Evolutionary conservation across 2,888 invertebrate species (phyloP), one percentile per base, ranked within the genome.

Genomic region (Caenorhabditis imperialis): DNA sequence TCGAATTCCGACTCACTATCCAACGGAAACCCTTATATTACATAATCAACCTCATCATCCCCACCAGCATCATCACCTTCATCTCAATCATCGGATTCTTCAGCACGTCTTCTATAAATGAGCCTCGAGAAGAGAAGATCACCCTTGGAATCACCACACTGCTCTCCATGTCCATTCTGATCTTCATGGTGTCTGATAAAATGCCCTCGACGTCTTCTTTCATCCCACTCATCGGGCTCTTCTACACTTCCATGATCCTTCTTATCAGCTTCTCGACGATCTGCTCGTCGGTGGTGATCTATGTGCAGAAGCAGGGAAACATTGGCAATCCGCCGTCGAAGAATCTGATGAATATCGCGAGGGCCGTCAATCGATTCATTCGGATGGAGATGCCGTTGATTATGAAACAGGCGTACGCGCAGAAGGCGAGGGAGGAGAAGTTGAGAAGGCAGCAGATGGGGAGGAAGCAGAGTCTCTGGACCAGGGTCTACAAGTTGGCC

Each of bases 141-240:
- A 83, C 83, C 5, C 75, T 85, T 22, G 85, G 85, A 10, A 85
- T 86, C 51, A 86, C 86, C 3, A 86, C 86, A 1, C 69, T 85
- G 1, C 75, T 81, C 12, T 78, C 89, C 4, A 89, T 89, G 84
- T 89, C 89, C 1, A 89, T 90, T 61, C 88, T 90, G 70, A 89
- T 90, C 86, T 86, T 90, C 63, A 87, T 89, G 65, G 81, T 81
- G 0, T 75, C 77, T 14, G 81, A 81, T 70, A 89, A 88, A 61
- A 89, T 89, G 89, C 90, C 90, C 0, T 88, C 89, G 4, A 90
- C 90, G 0, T 89, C 89, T 1, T 89, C 89, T 42, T 89, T 88
- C 78, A 89, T 90, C 35, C 90, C 90, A 2, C 84, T 90, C 3
- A 89, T 90, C 58, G 89, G 89, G 88, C 81, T 89, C 55, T 90